A percentile compares a stretch with the other conserved stretches of the same genome.
phyloP scores from a whole-genome alignment of 2,113 vertebrate genomes.

The Trichechus manatus region DNA sequence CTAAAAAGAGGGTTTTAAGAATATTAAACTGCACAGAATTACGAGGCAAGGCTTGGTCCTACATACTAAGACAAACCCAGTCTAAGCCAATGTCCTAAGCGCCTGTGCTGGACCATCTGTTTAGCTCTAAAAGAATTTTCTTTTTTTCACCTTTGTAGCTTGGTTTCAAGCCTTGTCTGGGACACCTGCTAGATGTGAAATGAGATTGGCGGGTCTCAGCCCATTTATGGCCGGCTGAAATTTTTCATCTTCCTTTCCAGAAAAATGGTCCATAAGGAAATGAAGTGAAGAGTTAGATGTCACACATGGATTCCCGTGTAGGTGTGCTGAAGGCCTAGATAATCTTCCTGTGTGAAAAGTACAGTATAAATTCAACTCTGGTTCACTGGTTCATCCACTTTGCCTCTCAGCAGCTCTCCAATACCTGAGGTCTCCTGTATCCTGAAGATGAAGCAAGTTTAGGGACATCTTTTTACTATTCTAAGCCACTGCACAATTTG shows the following conservation, averaged over 20 bases:
- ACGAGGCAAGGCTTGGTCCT: constrained; percentile 71
- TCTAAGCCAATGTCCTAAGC: constrained; percentile 10
- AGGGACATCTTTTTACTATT: constrained; percentile 74
- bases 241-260: constrained; percentile 78
- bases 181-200: constrained; percentile 72
- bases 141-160: constrained; percentile 70
- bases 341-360: constrained; percentile 83
- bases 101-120: constrained; percentile 7
- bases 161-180: constrained; percentile 71
- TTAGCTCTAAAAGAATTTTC: constrained; percentile 58
- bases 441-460: constrained; percentile 70
- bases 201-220: constrained; percentile 77
- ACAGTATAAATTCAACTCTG: constrained; percentile 85
- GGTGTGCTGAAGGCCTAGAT: constrained; percentile 85
- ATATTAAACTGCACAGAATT: constrained; percentile 76
- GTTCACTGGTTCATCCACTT: constrained; percentile 83
- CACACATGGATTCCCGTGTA: constrained; percentile 87
- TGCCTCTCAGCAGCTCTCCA: constrained; percentile 78
- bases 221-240: constrained; percentile 79
- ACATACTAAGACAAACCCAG: constrained; percentile 57
- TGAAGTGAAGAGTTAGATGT: constrained; percentile 81
- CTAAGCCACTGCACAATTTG: constrained; percentile 71
- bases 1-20: constrained; percentile 73
- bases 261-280: constrained; percentile 84
- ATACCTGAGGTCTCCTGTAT: constrained; percentile 72